Percentiles rank a stretch among this genome's conserved stretches.
Conservation (phyloP, 53 echinoderm and acorn worm species). For the Mesocentrotus franciscanus region DNA sequence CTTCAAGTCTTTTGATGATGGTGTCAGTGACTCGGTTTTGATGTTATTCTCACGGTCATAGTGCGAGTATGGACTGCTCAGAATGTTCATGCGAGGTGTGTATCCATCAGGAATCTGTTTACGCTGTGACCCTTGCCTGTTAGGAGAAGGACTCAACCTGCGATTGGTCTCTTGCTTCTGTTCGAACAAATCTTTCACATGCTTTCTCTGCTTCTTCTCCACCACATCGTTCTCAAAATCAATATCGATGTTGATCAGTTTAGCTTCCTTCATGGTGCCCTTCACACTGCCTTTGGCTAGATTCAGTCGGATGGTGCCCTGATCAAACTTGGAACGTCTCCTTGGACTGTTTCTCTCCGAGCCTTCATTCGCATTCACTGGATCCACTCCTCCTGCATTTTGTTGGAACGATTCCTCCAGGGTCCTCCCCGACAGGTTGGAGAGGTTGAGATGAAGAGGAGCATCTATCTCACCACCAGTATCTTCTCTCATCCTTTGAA, state of each 20-base stretch:
- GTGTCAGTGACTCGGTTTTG: slow-evolving; percentile 62
- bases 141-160: slow-evolving; percentile 56
- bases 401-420: not conserved
- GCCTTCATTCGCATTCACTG: not conserved
- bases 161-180: slow-evolving; percentile 57
- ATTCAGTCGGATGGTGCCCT: slow-evolving; percentile 85
- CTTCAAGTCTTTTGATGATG: slow-evolving; percentile 69
- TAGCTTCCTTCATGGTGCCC: slow-evolving; percentile 49
- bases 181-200: slow-evolving; percentile 82
- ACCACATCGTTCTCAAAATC: slow-evolving; percentile 43
- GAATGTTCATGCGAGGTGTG: slow-evolving; percentile 73
- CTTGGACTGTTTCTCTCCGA: slow-evolving; percentile 26
- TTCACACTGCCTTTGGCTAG: slow-evolving; percentile 66
- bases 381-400: not conserved
- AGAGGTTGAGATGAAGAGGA: slow-evolving; percentile 55
- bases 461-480: slow-evolving; percentile 8
- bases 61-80: slow-evolving; percentile 75
- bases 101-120: slow-evolving; percentile 65
- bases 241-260: slow-evolving; percentile 62
- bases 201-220: slow-evolving; percentile 47
- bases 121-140: slow-evolving; percentile 40
- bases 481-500: slow-evolving; percentile 64
- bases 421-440: slow-evolving; percentile 37
- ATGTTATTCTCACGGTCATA: slow-evolving; percentile 69
- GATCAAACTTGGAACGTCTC: slow-evolving; percentile 78